A percentile compares a stretch with the other conserved stretches of the same genome.
phyloP scores from a whole-genome alignment of 2,888 invertebrate genomes.

The Chymomyza fuscimana region DNA sequence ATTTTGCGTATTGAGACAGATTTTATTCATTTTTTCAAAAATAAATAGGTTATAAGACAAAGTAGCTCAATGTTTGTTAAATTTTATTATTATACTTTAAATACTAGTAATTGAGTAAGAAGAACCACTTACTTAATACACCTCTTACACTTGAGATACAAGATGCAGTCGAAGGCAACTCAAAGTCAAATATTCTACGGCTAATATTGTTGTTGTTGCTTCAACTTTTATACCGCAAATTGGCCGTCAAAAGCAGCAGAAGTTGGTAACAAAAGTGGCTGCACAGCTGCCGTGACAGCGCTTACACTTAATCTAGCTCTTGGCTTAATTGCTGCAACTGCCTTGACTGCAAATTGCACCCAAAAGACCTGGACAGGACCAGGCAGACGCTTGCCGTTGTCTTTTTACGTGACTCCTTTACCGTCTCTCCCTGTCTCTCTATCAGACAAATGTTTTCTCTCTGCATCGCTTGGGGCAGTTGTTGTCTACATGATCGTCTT shows the following conservation, averaged over 20 bases:
- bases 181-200: background rate
- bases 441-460: background rate
- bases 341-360: conserved; percentile 72
- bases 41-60: too few species aligned
- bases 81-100: too few species aligned
- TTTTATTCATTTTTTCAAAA: too few species aligned
- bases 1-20: too few species aligned
- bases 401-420: conserved; percentile 5
- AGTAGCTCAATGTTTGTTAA: too few species aligned
- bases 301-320: conserved; percentile 71
- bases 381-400: conserved; percentile 22
- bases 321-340: conserved; percentile 76
- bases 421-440: conserved; percentile 13
- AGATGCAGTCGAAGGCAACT: background rate
- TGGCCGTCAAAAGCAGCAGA: conserved; percentile 6
- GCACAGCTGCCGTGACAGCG: conserved; percentile 43
- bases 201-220: background rate
- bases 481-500: background rate
- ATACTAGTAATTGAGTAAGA: too few species aligned
- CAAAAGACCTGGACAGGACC: conserved; percentile 61
- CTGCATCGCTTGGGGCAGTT: background rate
- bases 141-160: background rate
- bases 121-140: too few species aligned
- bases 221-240: background rate
- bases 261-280: conserved; percentile 16